phyloP scores from a whole-genome alignment of 1,140 invertebrate species.

The Protaetia brevitarsis region DNA sequence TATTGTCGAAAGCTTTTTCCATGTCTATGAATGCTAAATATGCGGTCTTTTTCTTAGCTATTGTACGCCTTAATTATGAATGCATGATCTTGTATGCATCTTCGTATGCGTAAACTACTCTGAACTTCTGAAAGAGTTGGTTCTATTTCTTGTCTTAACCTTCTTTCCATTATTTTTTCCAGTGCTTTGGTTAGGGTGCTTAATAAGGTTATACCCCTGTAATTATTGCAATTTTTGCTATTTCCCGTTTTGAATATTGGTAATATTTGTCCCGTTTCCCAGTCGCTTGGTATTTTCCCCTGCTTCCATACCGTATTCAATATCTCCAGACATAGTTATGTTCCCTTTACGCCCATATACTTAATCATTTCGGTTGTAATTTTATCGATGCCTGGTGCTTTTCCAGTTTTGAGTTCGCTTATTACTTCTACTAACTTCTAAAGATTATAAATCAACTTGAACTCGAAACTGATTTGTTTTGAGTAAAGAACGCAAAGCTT shows the following conservation, averaged over 20 bases:
- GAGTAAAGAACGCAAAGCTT: no score
- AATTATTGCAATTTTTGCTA: constrained; percentile 9
- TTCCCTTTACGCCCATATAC: not conserved
- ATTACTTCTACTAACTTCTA: no score
- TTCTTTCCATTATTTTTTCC: not conserved
- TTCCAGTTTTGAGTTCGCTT: not conserved
- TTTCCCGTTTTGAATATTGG: constrained; percentile 12
- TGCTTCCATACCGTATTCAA: not conserved
- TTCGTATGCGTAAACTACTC: not conserved
- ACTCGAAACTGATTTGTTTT: no score
- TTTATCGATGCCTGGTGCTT: constrained; percentile 1
- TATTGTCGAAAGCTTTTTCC: not conserved
- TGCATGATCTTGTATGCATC: not conserved
- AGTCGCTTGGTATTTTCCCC: constrained; percentile 5
- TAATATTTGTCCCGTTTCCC: not conserved
- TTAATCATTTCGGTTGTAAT: not conserved
- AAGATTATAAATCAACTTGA: no score
- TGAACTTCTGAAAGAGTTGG: not conserved
- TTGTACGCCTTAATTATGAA: not conserved
- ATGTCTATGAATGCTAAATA: not conserved
- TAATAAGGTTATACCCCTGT: not conserved
- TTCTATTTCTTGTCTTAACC: constrained; percentile 10
- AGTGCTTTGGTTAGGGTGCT: not conserved
- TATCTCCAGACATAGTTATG: not conserved
- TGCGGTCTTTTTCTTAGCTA: not conserved